A percentile compares a stretch with the other conserved stretches of the same genome.
These are phyloP conservation scores for Eubasilissa splendida DNA, from an alignment of 2,888 invertebrate genomes.

Conservation along the genomic window DNA sequence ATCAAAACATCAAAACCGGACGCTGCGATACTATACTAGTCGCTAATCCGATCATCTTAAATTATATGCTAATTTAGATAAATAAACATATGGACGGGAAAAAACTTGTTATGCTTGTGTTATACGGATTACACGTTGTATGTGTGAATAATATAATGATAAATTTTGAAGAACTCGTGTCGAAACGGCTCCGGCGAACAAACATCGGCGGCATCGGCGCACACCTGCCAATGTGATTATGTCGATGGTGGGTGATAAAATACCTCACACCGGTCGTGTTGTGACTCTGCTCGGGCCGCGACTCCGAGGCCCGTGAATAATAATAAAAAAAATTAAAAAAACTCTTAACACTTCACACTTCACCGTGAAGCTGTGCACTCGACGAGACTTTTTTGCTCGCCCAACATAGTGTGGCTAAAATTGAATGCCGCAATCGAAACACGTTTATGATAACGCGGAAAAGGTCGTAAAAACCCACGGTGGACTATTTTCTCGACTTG, in stretches of 20 bases:
- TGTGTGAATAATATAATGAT: conserved; percentile 36
- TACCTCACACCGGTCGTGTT: background rate
- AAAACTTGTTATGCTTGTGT: conserved; percentile 27
- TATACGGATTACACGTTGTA: conserved; percentile 31
- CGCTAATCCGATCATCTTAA: conserved; percentile 36
- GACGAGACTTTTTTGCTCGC: too few relatives aligned
- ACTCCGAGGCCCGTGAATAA: too few relatives aligned
- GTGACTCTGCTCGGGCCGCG: too few relatives aligned
- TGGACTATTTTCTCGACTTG: too few relatives aligned
- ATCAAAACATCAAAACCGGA: conserved; percentile 3
- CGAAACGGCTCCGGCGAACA: conserved; percentile 6
- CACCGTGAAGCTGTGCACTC: too few relatives aligned
- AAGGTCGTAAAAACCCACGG: too few relatives aligned
- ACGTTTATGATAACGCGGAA: too few relatives aligned
- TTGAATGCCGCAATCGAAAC: too few relatives aligned
- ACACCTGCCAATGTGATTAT: conserved; percentile 32
- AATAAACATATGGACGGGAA: conserved; percentile 33
- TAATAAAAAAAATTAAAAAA: too few relatives aligned
- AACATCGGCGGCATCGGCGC: background rate
- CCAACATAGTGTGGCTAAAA: too few relatives aligned
- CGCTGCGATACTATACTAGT: background rate
- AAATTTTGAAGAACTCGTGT: conserved; percentile 18
- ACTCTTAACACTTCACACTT: too few relatives aligned
- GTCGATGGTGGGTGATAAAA: background rate
- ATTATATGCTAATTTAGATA: conserved; percentile 42